phyloP scores from a whole-genome alignment of 2,113 vertebrate genomes.

The Orthonyx spaldingii region DNA sequence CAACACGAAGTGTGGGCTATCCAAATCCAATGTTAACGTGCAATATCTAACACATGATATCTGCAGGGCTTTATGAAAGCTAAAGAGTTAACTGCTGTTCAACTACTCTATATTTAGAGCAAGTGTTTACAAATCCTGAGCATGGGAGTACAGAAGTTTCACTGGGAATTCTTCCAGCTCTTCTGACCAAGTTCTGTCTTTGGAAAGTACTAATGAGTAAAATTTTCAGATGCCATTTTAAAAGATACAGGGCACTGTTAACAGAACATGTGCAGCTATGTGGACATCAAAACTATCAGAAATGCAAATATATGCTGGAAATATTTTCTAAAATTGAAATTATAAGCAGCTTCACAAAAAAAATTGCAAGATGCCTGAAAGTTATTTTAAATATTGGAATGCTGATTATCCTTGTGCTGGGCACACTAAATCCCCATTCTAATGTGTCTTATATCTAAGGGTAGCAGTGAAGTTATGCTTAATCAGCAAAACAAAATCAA shows the following conservation, averaged over 20 bases:
- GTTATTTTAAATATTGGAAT: neutral
- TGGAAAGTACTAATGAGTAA: neutral
- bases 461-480: neutral
- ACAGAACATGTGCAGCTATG: neutral
- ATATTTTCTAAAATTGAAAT: neutral
- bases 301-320: neutral
- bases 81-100: neutral
- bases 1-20: fast-evolving
- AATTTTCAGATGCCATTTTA: neutral
- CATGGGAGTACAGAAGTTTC: neutral
- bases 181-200: neutral
- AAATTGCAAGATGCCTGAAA: neutral
- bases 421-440: conserved; percentile 20
- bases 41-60: fast-evolving
- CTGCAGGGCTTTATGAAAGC: neutral
- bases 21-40: neutral
- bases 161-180: conserved; percentile 31
- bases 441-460: neutral
- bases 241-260: neutral
- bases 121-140: neutral
- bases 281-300: neutral
- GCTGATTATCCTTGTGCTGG: neutral
- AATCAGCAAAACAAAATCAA: neutral
- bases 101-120: conserved; percentile 4
- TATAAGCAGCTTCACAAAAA: neutral